phyloP scores from a whole-genome alignment of 2,797 vertebrate genomes.

The Phoeniculus purpureus region DNA sequence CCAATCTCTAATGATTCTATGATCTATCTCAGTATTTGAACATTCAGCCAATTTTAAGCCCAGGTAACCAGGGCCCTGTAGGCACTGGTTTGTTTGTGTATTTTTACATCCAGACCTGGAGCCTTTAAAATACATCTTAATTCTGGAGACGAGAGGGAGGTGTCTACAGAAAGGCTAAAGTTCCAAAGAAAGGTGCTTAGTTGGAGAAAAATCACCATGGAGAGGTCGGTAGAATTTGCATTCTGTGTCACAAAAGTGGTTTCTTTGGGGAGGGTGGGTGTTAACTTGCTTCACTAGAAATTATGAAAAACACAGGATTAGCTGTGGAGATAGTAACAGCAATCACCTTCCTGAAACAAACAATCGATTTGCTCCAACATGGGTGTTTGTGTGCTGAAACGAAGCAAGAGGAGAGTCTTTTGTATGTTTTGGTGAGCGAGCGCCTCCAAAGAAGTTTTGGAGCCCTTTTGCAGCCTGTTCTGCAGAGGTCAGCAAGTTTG shows the following conservation, averaged over 20 bases:
- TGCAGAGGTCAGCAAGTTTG: conserved; percentile 76
- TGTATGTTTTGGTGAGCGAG: conserved; percentile 18
- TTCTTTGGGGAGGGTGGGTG: neutral
- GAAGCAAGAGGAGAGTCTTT: neutral
- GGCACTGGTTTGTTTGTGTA: neutral
- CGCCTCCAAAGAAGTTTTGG: conserved; percentile 63
- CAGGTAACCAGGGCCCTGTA: neutral
- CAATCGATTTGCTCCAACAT: neutral
- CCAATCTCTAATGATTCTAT: no score
- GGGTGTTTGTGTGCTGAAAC: conserved; percentile 19
- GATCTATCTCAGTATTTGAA: neutral
- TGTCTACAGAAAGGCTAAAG: neutral
- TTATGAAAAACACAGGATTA: neutral
- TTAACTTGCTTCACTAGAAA: conserved; percentile 7
- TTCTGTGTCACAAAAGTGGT: neutral
- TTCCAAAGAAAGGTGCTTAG: neutral
- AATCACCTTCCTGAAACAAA: neutral
- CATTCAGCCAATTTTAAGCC: neutral
- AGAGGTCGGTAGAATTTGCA: conserved; percentile 23
- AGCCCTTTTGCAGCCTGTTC: conserved; percentile 56
- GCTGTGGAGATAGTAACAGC: conserved; percentile 2
- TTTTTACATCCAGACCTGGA: neutral
- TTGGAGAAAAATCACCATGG: conserved; percentile 47
- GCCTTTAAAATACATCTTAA: conserved; percentile 18
- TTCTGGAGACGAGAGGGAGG: conserved; percentile 1